These are phyloP conservation scores for Drosophila navojoa DNA, from an alignment of 1,140 invertebrate species.

Conservation along the genomic window DNA sequence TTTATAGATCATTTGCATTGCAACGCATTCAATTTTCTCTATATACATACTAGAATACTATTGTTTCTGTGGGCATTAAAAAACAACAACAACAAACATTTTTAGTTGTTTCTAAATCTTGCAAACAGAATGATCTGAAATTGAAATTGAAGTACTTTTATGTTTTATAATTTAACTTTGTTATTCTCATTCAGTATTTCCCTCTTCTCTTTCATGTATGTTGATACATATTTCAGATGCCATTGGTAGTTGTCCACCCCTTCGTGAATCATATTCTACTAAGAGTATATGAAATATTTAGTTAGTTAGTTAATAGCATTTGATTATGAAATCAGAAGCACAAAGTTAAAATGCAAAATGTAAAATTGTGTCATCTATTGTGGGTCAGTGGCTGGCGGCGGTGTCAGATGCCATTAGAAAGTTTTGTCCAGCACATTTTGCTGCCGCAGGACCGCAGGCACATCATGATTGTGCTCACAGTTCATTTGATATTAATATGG, in stretches of 20 bases:
- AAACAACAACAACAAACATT: no score
- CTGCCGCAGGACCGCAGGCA: conserved; percentile 22
- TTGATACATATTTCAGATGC: no score
- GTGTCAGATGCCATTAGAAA: conserved; percentile 46
- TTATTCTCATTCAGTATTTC: no score
- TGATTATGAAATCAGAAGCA: conserved; percentile 24
- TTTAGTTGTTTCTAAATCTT: no score
- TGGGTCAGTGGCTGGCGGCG: conserved; percentile 1
- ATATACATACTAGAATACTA: no score
- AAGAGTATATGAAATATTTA: conserved; percentile 6
- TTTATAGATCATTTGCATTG: neutral
- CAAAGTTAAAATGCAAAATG: conserved; percentile 36
- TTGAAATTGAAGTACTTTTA: no score
- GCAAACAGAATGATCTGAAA: no score
- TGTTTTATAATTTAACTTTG: no score
- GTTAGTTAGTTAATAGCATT: conserved; percentile 24
- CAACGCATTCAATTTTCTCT: no score
- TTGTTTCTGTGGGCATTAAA: neutral
- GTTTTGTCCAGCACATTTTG: conserved; percentile 38
- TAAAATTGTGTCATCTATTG: conserved; percentile 38
- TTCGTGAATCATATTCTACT: neutral
- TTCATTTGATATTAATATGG: conserved; percentile 80
- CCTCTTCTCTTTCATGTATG: no score
- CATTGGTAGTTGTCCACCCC: no score
- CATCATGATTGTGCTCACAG: conserved; percentile 70